phyloP scores from a whole-genome alignment of 37 sponge, comb jelly and placozoan species.

The Haliclona indistincta region DNA sequence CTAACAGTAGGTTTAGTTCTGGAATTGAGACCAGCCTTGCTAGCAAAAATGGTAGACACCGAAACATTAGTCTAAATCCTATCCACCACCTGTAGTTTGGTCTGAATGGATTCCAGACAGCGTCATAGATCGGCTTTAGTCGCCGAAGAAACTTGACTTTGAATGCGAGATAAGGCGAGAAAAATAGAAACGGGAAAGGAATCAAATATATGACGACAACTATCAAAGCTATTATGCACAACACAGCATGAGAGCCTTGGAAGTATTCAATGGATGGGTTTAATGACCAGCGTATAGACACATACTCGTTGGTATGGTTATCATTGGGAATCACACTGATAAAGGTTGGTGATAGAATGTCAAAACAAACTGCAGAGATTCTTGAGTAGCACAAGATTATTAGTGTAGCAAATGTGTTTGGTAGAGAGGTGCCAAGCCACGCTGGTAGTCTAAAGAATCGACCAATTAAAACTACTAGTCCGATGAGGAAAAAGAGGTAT shows the following conservation, averaged over 20 bases:
- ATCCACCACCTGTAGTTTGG: constrained; percentile 49
- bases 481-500: constrained; percentile 45
- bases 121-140: constrained; percentile 48
- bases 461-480: constrained; percentile 12
- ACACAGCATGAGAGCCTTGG: constrained; percentile 11
- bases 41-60: constrained; percentile 11
- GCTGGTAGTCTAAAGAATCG: not conserved
- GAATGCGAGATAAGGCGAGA: constrained; percentile 15
- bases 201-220: constrained; percentile 18
- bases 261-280: constrained; percentile 30
- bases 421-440: constrained; percentile 9
- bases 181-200: constrained; percentile 30
- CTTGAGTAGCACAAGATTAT: constrained; percentile 38
- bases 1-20: not conserved
- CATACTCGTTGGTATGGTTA: not conserved
- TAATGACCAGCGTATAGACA: constrained; percentile 18
- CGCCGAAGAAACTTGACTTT: not conserved
- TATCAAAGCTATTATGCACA: constrained; percentile 26
- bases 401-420: constrained; percentile 48
- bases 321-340: not conserved
- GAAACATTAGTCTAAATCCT: constrained; percentile 42
- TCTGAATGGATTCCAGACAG: constrained; percentile 55
- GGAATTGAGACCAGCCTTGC: not conserved
- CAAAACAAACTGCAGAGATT: constrained; percentile 19
- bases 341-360: not conserved